Base-by-base conservation (phyloP, 2,113 vertebrate species). In the Phylloscopus trochiloides region DNA sequence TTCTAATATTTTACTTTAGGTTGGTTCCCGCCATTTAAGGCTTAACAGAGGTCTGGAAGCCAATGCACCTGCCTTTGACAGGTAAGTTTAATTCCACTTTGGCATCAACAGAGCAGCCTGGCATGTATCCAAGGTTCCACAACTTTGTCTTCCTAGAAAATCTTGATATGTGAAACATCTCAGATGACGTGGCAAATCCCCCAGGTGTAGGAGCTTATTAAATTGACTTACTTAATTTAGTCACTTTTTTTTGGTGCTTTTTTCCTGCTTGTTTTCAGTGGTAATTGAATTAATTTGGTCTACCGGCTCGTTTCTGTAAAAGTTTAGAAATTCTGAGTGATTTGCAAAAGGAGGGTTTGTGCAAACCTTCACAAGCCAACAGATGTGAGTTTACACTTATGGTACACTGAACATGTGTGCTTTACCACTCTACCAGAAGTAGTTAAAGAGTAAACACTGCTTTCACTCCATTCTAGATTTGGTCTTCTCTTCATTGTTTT, bases 11-110 rank as follows among this genome's bases (percentile, higher is more conserved):
- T 75, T 57, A 43, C 48, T 90, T 54, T 68, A 98, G 98, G 98
- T 98, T 61, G 98, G 98, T 81, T 98, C 98, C 75, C 97, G 95
- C 91, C 98, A 98, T 97, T 88, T 98, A 76, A 98, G 97, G 65
- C 97, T 98, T 76, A 98, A 97, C 87, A 97, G 98, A 97, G 98
- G 98, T 96, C 95, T 98, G 55, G 98, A 98, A 95, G 98, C 98
- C 57, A 98, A 98, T 62, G 98, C 98, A 54, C 98, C 98, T 95
- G 98, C 98, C 65, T 98, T 98, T 65, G 98, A 98, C 95, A 98
- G 97, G 98, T 98, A 98, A 62, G 96, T 40, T 79, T 79, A 20
- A 2, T 86, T 65, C 40, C 14, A 28, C 42, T 91, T 91, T 3
- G 17, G 19, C 45, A 85, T 5, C 75, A 85, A 25, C 34, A 73